Conservation (phyloP, 2,113 vertebrate species). For the Carassius carassius region DNA sequence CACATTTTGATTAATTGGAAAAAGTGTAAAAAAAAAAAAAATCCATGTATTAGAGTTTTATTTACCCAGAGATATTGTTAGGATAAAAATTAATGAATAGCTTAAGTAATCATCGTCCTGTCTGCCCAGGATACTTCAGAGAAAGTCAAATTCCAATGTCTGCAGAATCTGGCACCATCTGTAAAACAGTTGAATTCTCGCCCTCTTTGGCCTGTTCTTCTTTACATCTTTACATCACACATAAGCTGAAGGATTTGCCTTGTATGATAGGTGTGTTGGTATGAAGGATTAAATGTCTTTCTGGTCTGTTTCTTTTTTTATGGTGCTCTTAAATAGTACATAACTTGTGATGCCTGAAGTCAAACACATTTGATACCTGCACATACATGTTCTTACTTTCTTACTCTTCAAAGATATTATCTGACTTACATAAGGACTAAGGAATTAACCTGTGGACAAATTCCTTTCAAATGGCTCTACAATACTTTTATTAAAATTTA, state of each 20-base stretch:
- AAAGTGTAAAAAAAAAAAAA: not conserved
- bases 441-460: not conserved
- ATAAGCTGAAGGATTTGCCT: not conserved
- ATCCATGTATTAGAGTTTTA: not conserved
- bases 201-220: not conserved
- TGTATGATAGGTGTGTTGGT: not conserved
- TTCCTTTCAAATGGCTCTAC: not conserved
- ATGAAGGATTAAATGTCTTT: not conserved
- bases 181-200: not conserved
- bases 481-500: not conserved
- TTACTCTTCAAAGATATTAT: not conserved
- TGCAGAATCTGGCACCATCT: not conserved
- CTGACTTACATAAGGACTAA: not conserved
- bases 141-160: constrained; percentile 4
- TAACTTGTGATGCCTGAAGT: not conserved
- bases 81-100: not conserved
- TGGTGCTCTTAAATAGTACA: not conserved
- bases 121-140: not conserved
- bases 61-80: not conserved
- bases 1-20: not conserved
- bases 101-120: not conserved
- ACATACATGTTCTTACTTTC: constrained; percentile 13
- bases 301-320: not conserved
- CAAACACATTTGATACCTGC: not conserved
- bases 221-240: not conserved